Conservation (phyloP, 2,113 vertebrate species). For the Ctenomys sociabilis region DNA sequence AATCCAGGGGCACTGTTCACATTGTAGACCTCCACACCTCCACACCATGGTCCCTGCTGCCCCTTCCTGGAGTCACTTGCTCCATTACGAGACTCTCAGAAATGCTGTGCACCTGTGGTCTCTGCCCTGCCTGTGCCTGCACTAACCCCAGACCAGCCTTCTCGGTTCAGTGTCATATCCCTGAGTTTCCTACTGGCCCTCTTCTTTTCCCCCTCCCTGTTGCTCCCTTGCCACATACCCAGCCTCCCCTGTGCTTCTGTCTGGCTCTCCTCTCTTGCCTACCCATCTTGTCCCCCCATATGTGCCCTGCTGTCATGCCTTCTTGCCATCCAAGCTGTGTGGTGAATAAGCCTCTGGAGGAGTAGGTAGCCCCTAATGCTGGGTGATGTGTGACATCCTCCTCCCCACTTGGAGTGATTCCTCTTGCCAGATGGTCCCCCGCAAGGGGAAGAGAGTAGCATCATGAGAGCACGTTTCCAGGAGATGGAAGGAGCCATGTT, state of each 20-base stretch:
- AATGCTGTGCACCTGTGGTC: background rate
- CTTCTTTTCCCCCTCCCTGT: background rate
- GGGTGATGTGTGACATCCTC: background rate
- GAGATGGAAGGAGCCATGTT: background rate
- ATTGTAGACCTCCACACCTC: background rate
- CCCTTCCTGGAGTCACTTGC: background rate
- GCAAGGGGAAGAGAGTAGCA: background rate
- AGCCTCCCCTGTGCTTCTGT: background rate
- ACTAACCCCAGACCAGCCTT: background rate
- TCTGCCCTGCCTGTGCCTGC: too few relatives aligned
- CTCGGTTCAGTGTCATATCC: background rate
- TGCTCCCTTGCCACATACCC: background rate
- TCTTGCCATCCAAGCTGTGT: background rate
- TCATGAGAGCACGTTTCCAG: background rate
- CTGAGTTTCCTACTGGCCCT: background rate
- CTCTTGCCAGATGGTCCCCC: background rate
- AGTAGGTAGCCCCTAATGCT: background rate
- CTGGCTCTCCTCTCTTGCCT: background rate
- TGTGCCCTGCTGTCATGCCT: rapidly evolving
- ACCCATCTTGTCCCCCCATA: background rate
- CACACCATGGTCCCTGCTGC: background rate
- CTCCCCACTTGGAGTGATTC: background rate
- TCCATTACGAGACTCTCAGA: background rate
- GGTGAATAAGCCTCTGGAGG: background rate
- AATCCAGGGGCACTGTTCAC: background rate